Base-by-base conservation (phyloP, 2,888 invertebrate genomes). In the Volucella bombylans region DNA sequence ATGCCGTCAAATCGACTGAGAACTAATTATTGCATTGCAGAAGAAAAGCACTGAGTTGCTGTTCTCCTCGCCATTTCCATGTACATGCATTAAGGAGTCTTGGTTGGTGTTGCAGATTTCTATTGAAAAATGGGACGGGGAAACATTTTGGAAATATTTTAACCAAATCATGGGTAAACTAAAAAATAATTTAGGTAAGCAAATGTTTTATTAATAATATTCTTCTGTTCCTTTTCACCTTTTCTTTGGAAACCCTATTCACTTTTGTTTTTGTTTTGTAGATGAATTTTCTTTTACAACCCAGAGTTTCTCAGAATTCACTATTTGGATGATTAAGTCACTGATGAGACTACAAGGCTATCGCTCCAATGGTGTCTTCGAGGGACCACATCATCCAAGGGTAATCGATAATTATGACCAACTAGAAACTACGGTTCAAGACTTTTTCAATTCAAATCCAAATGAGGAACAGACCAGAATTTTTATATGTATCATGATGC, bases 31-130 rank as follows among this genome's bases (percentile, higher is more conserved):
- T 39, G 4, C 31, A 43, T 77, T 89, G 47, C 64, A 92, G 90
- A 91, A 92, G 52, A 89, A 91, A 41, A 88, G 90, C 4, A 87
- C 88, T 4, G 93, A 93, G 81, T 87, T 93, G n/a, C 87, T 90
- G 15, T 89, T 90, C n/a, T 91, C 89, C 62, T 92, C 92, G 14
- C 93, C 94, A 0, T 94, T 93, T 87, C 92, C 92, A 73, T 94
- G 94, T 78, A 92, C 92, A 12, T 94, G 94, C 86, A 90, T 92
- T 4, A 93, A 93, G 89, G 94, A 94, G 89, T 87, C 93, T 49
- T 94, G 94, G 94, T 88, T 93, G 0, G 90, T 94, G 87, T 82
- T 94, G 11, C 92, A 93, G 86, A 88, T 92, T 38, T 89, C 93
- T 1, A 87, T 92, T 3, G 92, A 93, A 77, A 90, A 91, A 64